A percentile compares a stretch with the other conserved stretches of the same genome.
Conservation (phyloP, 2,888 invertebrate genomes). For the Ptychoptera contaminata region DNA sequence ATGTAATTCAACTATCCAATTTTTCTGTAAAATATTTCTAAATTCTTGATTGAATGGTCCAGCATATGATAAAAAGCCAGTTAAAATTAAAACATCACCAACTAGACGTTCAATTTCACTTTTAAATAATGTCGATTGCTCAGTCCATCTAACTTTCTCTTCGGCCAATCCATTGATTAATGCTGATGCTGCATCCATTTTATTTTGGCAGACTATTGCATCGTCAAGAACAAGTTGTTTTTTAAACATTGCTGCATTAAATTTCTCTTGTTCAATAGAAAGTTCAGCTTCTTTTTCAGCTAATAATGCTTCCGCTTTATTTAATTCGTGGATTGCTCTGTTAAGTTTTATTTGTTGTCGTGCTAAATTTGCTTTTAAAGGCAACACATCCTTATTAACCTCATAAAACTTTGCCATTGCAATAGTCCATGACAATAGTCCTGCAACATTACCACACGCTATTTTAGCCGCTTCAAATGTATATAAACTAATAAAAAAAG, state of each 20-base stretch:
- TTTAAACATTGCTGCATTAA: slow-evolving; percentile 49
- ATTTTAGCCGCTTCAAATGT: slow-evolving; percentile 61
- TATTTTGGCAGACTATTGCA: slow-evolving; percentile 59
- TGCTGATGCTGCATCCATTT: slow-evolving; percentile 72
- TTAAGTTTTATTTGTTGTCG: slow-evolving; percentile 53
- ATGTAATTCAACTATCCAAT: slow-evolving; percentile 48
- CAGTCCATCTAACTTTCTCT: slow-evolving; percentile 67
- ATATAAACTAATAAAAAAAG: slow-evolving; percentile 32
- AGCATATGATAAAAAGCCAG: slow-evolving; percentile 60
- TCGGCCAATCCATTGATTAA: slow-evolving; percentile 68
- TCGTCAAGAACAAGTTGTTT: slow-evolving; percentile 56
- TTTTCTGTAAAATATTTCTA: slow-evolving; percentile 40
- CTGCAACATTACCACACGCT: slow-evolving; percentile 74
- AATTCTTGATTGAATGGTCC: slow-evolving; percentile 82
- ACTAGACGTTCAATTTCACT: slow-evolving; percentile 62
- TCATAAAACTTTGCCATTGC: slow-evolving; percentile 63
- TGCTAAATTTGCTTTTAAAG: slow-evolving; percentile 59
- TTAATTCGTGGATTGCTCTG: slow-evolving; percentile 38
- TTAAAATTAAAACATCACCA: slow-evolving; percentile 60
- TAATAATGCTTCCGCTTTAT: slow-evolving; percentile 32
- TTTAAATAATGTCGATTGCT: slow-evolving; percentile 58
- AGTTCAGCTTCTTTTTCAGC: slow-evolving; percentile 35
- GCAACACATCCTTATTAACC: slow-evolving; percentile 69
- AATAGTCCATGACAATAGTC: slow-evolving; percentile 67
- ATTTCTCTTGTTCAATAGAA: slow-evolving; percentile 42